Conservation (phyloP, 1,140 invertebrate species). For the Vollenhovia emeryi region DNA sequence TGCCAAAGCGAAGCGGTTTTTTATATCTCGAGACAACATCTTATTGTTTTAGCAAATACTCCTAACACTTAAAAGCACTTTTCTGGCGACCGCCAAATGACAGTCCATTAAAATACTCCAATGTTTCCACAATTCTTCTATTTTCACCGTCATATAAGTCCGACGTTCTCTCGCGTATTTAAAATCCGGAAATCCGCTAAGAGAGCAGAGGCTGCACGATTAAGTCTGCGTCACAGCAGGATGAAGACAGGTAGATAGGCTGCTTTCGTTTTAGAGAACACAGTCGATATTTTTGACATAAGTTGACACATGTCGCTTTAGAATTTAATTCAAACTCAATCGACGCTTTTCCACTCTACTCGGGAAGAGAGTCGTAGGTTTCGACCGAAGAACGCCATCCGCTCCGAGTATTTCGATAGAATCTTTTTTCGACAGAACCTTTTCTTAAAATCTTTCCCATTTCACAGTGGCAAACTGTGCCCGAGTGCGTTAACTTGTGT, state of each 20-base stretch:
- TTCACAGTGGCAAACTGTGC: no score
- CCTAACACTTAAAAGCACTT: neutral
- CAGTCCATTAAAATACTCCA: neutral
- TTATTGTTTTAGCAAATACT: conserved; percentile 7
- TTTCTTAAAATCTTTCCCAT: no score
- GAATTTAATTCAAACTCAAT: no score
- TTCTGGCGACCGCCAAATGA: neutral
- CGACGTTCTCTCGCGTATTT: neutral
- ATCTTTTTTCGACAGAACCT: no score
- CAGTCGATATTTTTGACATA: no score
- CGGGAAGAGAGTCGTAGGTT: no score
- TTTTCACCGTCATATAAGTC: neutral
- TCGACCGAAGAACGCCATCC: no score
- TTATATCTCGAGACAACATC: neutral
- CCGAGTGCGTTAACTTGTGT: no score
- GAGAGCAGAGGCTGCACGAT: conserved; percentile 19
- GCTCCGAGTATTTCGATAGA: no score
- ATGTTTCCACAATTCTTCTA: neutral
- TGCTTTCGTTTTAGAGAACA: no score
- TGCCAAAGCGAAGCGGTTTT: neutral
- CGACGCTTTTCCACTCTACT: no score
- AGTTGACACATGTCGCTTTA: no score
- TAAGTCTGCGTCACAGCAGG: conserved; percentile 51
- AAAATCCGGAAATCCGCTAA: neutral
- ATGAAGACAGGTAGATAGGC: conserved; percentile 18